Evolutionary conservation across 2,888 invertebrate genomes (phyloP).

Genomic region (Acheta domesticus): DNA sequence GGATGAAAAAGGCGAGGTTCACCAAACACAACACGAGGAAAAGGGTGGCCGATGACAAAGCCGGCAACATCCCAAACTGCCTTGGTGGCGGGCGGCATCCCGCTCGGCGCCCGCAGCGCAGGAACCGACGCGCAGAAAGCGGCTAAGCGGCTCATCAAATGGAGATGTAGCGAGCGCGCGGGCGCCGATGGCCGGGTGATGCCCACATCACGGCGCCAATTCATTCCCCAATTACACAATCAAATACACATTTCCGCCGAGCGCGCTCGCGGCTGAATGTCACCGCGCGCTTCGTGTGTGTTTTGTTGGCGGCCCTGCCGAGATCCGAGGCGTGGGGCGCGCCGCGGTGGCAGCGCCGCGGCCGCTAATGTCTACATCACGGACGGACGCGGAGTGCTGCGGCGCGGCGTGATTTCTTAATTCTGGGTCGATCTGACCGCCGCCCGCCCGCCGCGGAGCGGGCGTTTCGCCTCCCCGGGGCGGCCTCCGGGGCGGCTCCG

Average conservation of each 20-base stretch:
- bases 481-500: too few species aligned
- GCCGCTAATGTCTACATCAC: not conserved
- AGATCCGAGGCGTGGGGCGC: not conserved
- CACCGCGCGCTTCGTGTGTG: not conserved
- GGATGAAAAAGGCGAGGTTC: too few species aligned
- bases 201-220: not conserved
- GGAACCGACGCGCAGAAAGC: too few species aligned
- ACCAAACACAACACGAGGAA: too few species aligned
- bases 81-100: too few species aligned
- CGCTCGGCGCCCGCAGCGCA: too few species aligned
- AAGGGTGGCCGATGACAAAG: too few species aligned
- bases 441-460: too few species aligned
- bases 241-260: not conserved
- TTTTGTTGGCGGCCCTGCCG: not conserved
- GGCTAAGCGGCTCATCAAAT: not conserved
- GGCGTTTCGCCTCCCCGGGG: too few species aligned
- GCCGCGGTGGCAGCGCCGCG: not conserved
- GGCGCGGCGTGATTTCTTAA: not conserved
- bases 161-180: not conserved
- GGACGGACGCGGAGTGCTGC: not conserved
- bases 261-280: not conserved
- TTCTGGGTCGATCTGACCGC: not conserved
- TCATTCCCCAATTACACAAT: constrained; percentile 4
- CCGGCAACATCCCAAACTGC: too few species aligned
- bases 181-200: not conserved